Percentiles rank a stretch among this genome's conserved stretches.
Evolutionary conservation across 2,888 invertebrate species (phyloP).

Genomic region (Acrobasis repandana): DNA sequence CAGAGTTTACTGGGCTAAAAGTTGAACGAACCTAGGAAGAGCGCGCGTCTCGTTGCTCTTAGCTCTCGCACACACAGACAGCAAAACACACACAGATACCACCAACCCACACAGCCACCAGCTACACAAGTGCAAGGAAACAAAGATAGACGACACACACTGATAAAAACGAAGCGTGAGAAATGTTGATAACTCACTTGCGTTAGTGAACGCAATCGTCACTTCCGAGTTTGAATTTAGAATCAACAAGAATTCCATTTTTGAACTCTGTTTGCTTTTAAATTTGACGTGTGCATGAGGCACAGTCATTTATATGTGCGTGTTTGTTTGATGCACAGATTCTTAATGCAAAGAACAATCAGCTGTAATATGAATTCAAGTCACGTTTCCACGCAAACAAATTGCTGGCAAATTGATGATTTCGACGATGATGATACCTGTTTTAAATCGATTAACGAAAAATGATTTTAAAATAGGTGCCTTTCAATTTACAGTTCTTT

Average conservation of each 20-base stretch:
- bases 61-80: slow-evolving; percentile 63
- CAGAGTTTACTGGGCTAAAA: slow-evolving; percentile 83
- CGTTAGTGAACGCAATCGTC: slow-evolving; percentile 68
- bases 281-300: slow-evolving; percentile 9
- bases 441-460: slow-evolving; percentile 33
- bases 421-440: slow-evolving; percentile 37
- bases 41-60: slow-evolving; percentile 72
- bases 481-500: neutral
- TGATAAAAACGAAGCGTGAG: slow-evolving; percentile 71
- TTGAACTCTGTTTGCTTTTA: slow-evolving; percentile 39
- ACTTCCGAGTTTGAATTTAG: slow-evolving; percentile 72
- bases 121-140: slow-evolving; percentile 43
- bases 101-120: slow-evolving; percentile 38
- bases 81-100: slow-evolving; percentile 43
- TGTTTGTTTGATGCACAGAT: neutral
- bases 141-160: slow-evolving; percentile 71
- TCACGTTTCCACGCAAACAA: slow-evolving; percentile 45
- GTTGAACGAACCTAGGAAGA: slow-evolving; percentile 78
- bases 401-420: slow-evolving; percentile 51
- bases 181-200: slow-evolving; percentile 81
- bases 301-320: neutral
- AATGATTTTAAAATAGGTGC: neutral
- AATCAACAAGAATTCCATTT: slow-evolving; percentile 45
- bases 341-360: slow-evolving; percentile 24
- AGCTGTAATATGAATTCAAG: slow-evolving; percentile 42